Evolutionary conservation across 2,888 invertebrate species (phyloP), one percentile per base, ranked within the genome.

Genomic region (Danaus chrysippus): DNA sequence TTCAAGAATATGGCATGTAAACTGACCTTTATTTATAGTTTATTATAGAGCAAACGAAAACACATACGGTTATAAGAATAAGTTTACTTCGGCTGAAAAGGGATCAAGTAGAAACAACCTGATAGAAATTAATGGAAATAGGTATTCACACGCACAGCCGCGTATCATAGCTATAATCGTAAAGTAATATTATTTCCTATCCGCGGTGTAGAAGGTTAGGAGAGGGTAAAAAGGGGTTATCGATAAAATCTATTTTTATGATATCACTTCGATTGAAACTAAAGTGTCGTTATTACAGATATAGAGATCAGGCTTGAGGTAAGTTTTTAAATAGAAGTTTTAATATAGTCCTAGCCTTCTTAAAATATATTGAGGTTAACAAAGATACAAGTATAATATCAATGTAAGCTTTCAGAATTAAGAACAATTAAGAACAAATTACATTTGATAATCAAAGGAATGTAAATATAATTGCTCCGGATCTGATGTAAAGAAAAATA

Each of bases 241-340:
- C 56, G 61, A 64, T 64, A 64, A 56, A 61, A 61, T 49, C 57
- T 58, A 61, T 64, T 64, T 64, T 61, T 61, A 64, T 59, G 53
- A 59, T 63, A 63, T 63, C 56, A 53, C 56, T 19, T 56, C 54
- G 56, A 63, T 59, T 56, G 63, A 63, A 56, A 59, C 19, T 42
- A 58, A 53, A n/a, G 42, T 58, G 44, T 17, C 17, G 49, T 17
- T 49, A 10, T 49, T 49, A 49, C 17, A 17, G 9, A 49, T 49
- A 49, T 15, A 49, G 15, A 17, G 17, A 49, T 11, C 15, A 5
- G 23, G 23, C 23, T 34, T 34, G 49, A 17, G 10, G 49, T 49
- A 49, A 17, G 17, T 17, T 49, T 15, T 49, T 10, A 49, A 49
- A 49, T 17, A 10, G 15, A 34, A 34, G 49, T 49, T 15, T 49